These are phyloP conservation scores for Diaphora mendica DNA, from an alignment of 2,888 invertebrate species.

Conservation along the genomic window DNA sequence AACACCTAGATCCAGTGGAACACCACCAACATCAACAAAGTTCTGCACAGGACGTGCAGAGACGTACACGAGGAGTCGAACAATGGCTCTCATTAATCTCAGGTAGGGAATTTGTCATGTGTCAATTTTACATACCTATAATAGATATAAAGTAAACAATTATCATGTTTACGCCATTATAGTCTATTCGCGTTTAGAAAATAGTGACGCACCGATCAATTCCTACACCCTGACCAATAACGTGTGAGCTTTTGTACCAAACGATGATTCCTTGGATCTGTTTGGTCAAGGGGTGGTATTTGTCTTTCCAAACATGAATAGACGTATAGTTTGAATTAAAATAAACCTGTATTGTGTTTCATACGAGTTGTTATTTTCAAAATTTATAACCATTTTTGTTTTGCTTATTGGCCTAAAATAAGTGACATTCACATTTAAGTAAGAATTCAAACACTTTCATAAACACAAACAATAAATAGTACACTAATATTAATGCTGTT, in stretches of 20 bases:
- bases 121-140: neutral
- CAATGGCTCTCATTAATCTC: constrained; percentile 47
- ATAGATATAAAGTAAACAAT: neutral
- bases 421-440: neutral
- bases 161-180: neutral
- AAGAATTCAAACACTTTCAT: neutral
- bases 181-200: too few species aligned
- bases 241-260: too few species aligned
- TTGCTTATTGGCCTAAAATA: too few species aligned
- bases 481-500: neutral
- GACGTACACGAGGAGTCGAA: constrained; percentile 9
- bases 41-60: neutral
- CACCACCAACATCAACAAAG: neutral
- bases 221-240: too few species aligned
- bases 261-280: too few species aligned
- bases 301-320: too few species aligned
- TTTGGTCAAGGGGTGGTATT: too few species aligned
- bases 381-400: too few species aligned
- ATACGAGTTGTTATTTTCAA: too few species aligned
- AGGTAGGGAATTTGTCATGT: constrained; percentile 29
- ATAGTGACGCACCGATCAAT: too few species aligned
- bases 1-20: neutral
- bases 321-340: too few species aligned
- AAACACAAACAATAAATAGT: neutral
- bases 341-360: too few species aligned